Percentiles rank a stretch among this genome's conserved stretches.
phyloP scores from a whole-genome alignment of 2,888 invertebrate species.

The Trachelus troglodyta region DNA sequence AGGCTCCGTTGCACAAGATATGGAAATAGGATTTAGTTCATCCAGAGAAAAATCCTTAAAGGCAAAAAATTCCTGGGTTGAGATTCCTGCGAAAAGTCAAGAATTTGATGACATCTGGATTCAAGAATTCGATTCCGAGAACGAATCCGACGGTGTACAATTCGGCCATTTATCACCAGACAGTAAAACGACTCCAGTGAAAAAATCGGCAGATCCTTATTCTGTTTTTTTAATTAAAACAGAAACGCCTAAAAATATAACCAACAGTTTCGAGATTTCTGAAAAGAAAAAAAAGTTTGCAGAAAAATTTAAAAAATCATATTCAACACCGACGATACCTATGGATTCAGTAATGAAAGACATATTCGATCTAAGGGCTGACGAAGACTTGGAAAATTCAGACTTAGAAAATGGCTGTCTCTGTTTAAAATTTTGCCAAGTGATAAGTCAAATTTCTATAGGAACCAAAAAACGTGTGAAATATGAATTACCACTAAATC shows the following conservation, averaged over 20 bases:
- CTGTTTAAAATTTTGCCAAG: conserved; percentile 43
- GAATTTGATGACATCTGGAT: conserved; percentile 36
- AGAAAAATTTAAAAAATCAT: neutral
- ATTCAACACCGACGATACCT: neutral
- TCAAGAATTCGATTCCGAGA: conserved; percentile 16
- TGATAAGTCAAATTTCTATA: conserved; percentile 27
- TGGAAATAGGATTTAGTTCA: neutral
- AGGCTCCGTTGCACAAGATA: neutral
- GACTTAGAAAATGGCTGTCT: conserved; percentile 36
- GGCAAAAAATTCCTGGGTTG: conserved; percentile 11
- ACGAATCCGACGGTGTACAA: neutral
- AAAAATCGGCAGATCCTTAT: conserved; percentile 31
- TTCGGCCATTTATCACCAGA: neutral
- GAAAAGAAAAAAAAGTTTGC: neutral
- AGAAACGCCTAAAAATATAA: conserved; percentile 2
- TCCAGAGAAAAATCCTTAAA: neutral
- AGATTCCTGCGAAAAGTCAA: neutral
- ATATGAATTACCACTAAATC: neutral
- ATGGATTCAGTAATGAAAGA: neutral
- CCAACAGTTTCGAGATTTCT: neutral
- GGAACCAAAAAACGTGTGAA: neutral
- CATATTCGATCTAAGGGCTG: neutral
- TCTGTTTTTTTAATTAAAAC: conserved; percentile 38
- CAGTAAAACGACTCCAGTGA: neutral
- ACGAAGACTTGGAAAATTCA: conserved; percentile 16